Conservation (phyloP, 1,140 invertebrate genomes). For the Eumaeus atala region DNA sequence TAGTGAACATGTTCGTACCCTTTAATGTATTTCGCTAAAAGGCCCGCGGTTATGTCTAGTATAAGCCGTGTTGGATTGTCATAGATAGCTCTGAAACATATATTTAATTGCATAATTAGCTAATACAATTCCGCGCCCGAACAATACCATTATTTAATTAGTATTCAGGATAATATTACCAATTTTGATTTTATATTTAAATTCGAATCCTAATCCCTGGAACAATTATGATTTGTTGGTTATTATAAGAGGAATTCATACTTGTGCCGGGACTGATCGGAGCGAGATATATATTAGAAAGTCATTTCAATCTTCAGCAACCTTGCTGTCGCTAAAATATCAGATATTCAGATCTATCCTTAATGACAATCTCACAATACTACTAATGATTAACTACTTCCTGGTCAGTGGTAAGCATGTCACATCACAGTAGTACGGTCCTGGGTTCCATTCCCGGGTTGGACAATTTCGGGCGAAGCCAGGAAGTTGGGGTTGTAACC, state of each 20-base stretch:
- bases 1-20: not conserved
- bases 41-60: not conserved
- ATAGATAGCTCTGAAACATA: not conserved
- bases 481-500: no score
- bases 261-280: not conserved
- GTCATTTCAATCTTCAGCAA: not conserved
- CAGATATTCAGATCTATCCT: no score
- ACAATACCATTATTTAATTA: constrained; percentile 16
- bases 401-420: no score
- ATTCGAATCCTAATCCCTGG: not conserved
- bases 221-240: no score
- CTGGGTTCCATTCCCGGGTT: no score
- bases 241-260: not conserved
- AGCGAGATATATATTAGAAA: not conserved
- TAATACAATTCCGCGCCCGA: constrained; percentile 8
- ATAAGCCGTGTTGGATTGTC: constrained; percentile 6
- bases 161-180: constrained; percentile 13
- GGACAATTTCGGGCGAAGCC: no score
- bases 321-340: no score
- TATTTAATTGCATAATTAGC: not conserved
- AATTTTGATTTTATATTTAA: constrained; percentile 5
- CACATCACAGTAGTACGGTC: no score
- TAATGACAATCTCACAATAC: no score
- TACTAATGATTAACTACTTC: no score
- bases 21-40: no score